Evolutionary conservation across 1,140 invertebrate genomes (phyloP).

Genomic region (Pachypeltis micranthus): DNA sequence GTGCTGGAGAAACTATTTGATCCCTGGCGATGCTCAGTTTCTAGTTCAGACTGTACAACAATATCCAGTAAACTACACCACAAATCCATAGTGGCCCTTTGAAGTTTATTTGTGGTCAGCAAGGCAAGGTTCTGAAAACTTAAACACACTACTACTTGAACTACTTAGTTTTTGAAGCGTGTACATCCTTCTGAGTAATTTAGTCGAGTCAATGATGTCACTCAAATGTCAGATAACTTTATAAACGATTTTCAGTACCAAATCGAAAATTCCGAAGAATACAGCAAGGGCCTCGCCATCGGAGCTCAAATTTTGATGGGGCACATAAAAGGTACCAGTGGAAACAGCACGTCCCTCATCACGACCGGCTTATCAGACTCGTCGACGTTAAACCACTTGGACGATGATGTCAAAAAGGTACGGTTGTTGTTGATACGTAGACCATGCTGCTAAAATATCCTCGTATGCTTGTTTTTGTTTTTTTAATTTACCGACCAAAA

Average conservation of each 20-base stretch:
- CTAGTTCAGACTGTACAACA: no score
- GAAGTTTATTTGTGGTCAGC: no score
- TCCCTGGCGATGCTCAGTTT: no score
- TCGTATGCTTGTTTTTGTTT: no score
- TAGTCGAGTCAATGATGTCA: background rate
- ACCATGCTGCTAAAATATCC: no score
- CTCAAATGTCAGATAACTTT: background rate
- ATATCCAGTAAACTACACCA: no score
- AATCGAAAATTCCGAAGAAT: conserved; percentile 52
- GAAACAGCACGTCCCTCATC: conserved; percentile 52
- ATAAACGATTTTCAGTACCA: background rate
- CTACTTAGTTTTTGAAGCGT: background rate
- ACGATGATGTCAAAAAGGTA: conserved; percentile 57
- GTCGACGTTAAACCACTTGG: conserved; percentile 51
- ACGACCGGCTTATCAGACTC: conserved; percentile 47
- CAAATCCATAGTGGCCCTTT: no score
- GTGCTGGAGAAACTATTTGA: no score
- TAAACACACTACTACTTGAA: background rate
- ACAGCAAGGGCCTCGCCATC: conserved; percentile 52
- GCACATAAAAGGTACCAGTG: conserved; percentile 52
- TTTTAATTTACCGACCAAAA: no score
- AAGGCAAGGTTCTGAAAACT: no score
- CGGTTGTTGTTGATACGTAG: no score
- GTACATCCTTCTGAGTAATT: background rate
- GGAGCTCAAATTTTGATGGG: conserved; percentile 50